Evolutionary conservation across 2,888 invertebrate genomes (phyloP).

Genomic region (Leptogaster cylindrica): DNA sequence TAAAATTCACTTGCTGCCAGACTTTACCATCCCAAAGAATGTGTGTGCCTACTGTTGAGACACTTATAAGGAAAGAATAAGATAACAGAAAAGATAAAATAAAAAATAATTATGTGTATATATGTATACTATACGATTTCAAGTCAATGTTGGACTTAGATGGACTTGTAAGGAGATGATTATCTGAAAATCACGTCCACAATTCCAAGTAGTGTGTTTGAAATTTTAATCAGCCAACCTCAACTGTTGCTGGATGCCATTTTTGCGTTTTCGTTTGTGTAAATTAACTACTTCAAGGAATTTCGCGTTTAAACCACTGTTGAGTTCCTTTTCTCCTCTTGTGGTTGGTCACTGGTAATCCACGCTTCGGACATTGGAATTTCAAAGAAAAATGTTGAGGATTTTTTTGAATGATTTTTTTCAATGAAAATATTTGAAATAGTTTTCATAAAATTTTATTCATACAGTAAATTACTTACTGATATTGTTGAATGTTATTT

Average conservation of each 20-base stretch:
- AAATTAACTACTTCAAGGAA: conserved; percentile 27
- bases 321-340: too few relatives aligned
- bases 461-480: too few relatives aligned
- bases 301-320: neutral
- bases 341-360: too few relatives aligned
- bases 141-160: neutral
- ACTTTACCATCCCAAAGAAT: neutral
- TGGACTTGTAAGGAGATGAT: conserved; percentile 30
- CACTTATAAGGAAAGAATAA: conserved; percentile 21
- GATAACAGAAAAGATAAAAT: too few relatives aligned
- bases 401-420: too few relatives aligned
- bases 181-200: conserved; percentile 34
- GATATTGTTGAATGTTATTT: too few relatives aligned
- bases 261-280: conserved; percentile 23
- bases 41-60: conserved; percentile 29
- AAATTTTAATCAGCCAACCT: conserved; percentile 29
- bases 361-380: conserved; percentile 8
- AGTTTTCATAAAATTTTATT: too few relatives aligned
- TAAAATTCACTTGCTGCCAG: neutral
- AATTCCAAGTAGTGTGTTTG: conserved; percentile 32
- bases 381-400: neutral
- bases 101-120: too few relatives aligned
- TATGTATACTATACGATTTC: too few relatives aligned
- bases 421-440: too few relatives aligned
- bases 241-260: neutral